Percentiles rank a stretch among this genome's conserved stretches.
Conservation (phyloP, 1,140 invertebrate species). For the Drosophila tristis region DNA sequence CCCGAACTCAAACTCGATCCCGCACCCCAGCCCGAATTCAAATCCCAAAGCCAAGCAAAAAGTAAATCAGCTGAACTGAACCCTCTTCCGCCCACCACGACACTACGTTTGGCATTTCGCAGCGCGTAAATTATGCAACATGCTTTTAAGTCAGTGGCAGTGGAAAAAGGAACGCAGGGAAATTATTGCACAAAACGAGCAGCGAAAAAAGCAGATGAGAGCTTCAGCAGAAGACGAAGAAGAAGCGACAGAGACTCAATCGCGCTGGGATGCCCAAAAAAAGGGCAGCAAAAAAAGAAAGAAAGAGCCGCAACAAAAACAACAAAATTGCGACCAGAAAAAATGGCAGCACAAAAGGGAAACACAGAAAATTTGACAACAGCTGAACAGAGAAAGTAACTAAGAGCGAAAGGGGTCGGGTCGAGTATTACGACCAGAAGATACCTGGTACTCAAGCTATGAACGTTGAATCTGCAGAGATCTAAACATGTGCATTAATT, state of each 20-base stretch:
- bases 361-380: conserved; percentile 9
- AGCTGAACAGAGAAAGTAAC: not conserved
- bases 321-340: conserved; percentile 14
- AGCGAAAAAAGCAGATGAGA: conserved; percentile 46
- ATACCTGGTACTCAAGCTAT: not conserved
- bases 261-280: conserved; percentile 17
- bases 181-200: conserved; percentile 37
- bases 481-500: too few relatives aligned
- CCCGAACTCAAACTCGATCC: conserved; percentile 1
- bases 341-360: conserved; percentile 1
- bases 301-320: conserved; percentile 8
- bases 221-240: conserved; percentile 26
- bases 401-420: not conserved
- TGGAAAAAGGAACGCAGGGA: conserved; percentile 28
- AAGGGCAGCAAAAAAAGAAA: not conserved
- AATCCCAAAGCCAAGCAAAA: conserved; percentile 43
- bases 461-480: not conserved
- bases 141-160: conserved; percentile 64
- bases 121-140: conserved; percentile 76
- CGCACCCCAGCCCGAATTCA: conserved; percentile 14
- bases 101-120: conserved; percentile 31
- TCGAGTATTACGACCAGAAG: too few relatives aligned
- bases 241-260: conserved; percentile 15
- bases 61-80: conserved; percentile 53
- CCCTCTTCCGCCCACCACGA: conserved; percentile 1